Evolutionary conservation across 1,140 invertebrate genomes (phyloP).

Genomic region (Eriosoma lanigerum): DNA sequence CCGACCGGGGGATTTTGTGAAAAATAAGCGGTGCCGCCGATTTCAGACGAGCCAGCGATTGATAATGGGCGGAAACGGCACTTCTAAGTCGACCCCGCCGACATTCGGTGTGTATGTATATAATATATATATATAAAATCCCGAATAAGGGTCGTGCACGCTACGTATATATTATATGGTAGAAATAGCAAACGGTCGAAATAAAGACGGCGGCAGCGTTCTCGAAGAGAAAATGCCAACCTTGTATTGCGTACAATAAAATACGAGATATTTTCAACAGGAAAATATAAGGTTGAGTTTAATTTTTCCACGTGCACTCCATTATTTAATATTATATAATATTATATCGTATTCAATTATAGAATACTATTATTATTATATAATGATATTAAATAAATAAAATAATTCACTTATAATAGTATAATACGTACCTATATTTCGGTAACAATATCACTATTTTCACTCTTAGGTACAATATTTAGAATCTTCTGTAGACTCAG

Average conservation of each 20-base stretch:
- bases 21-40: constrained; percentile 49
- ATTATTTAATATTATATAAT: not conserved
- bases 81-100: constrained; percentile 39
- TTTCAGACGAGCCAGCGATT: constrained; percentile 49
- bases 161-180: not conserved
- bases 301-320: not conserved
- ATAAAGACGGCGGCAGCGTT: not conserved
- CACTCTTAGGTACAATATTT: too few relatives aligned
- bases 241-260: too few relatives aligned
- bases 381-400: too few relatives aligned
- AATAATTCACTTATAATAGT: too few relatives aligned
- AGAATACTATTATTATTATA: too few relatives aligned
- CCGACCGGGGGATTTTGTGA: constrained; percentile 42
- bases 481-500: too few relatives aligned
- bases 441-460: too few relatives aligned
- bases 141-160: not conserved
- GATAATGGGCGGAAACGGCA: constrained; percentile 51
- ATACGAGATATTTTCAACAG: too few relatives aligned
- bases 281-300: constrained; percentile 14
- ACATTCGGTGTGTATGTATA: constrained; percentile 17
- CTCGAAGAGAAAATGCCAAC: constrained; percentile 4
- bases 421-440: too few relatives aligned
- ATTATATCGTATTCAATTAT: too few relatives aligned
- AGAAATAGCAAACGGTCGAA: not conserved
- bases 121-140: not conserved